Conservation (phyloP, 2,797 vertebrate species). For the Cossypha niveicapilla region DNA sequence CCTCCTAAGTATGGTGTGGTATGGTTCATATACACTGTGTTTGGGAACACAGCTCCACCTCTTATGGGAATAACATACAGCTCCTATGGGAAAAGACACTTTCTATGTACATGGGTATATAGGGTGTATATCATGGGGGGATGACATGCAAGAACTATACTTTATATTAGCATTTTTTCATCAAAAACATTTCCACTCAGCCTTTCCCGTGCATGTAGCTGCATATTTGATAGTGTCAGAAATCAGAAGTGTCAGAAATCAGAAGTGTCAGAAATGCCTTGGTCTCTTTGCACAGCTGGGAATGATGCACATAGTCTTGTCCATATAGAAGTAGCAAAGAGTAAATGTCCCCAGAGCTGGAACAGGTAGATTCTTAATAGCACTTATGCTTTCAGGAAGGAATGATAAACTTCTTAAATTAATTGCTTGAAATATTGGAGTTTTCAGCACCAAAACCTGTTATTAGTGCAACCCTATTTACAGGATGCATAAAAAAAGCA, state of each 20-base stretch:
- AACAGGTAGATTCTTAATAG: neutral
- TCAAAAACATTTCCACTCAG: neutral
- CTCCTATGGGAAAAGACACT: neutral
- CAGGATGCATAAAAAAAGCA: rapidly evolving
- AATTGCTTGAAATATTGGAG: neutral
- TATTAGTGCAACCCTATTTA: neutral
- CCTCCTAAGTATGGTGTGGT: neutral
- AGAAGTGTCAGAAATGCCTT: neutral
- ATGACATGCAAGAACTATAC: neutral
- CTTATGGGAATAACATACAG: neutral
- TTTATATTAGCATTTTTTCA: neutral
- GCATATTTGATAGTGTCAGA: neutral
- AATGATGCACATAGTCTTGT: neutral
- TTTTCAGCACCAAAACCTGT: neutral
- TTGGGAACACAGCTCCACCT: neutral
- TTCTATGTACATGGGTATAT: rapidly evolving
- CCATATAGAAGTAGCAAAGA: neutral
- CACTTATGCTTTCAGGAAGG: neutral
- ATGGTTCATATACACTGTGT: rapidly evolving
- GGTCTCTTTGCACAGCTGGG: neutral
- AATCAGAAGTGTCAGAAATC: neutral
- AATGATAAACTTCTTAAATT: neutral
- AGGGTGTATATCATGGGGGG: neutral
- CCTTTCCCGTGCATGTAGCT: neutral
- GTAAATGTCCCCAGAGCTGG: neutral